Evolutionary conservation across 2,888 invertebrate genomes (phyloP), one percentile per base, ranked within the genome.

Genomic region (Calliscelio sp.): DNA sequence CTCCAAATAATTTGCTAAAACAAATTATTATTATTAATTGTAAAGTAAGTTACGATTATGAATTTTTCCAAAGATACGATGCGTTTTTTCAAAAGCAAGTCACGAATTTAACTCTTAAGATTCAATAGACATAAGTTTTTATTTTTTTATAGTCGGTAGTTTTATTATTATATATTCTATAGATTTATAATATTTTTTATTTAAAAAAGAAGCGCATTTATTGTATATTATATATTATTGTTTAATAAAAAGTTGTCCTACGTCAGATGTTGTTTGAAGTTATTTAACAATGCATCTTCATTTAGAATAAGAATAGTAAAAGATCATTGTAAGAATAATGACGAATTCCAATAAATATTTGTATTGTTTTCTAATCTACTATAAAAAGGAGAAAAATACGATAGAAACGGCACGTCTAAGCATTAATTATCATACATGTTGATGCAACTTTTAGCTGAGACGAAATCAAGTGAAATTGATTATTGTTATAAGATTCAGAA

Each of bases 101-200:
- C 25, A 14, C n/a, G 28, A 63, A 46, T 63, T 16, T 44, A 44
- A 61, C 25, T 24, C n/a, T 61, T 63, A 63, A 44, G 46, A 63
- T 63, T 44, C 24, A 10, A 51, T 51, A 66, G 24, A n/a, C 24
- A 51, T 66, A 38, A 35, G 51, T 66, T 51, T 66, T 16, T 66
- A 66, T n/a, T 32, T 66, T 66, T 66, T 66, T 66, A 66, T 66
- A 66, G 66, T 38, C 18, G n/a, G 22, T 66, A 66, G 51, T 35
- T 66, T 24, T n/a, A n/a, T n/a, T n/a, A n/a, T n/a, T n/a, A n/a
- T n/a, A n/a, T n/a, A 35, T 44, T 25, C 44, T 59, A 2, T 14
- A 38, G 14, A 38, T 38, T 14, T 38, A 32, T 32, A 32, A 38
- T 38, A 38, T 38, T 38, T 44, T 44, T 44, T 44, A 44, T 44